Conservation (phyloP, 2,888 invertebrate species). For the Lycia hirtaria region DNA sequence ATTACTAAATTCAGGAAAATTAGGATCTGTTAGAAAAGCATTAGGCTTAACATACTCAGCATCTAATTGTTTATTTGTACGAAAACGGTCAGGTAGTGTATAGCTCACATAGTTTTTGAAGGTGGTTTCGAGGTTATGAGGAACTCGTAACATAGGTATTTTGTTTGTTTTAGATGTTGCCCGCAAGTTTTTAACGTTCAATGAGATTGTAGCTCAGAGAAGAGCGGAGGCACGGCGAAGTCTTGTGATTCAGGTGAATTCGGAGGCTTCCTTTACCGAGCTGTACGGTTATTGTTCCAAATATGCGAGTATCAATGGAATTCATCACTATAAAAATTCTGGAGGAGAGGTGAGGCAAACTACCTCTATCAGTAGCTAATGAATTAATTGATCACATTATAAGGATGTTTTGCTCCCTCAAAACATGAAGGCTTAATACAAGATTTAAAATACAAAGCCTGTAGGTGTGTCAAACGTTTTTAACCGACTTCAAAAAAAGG, state of each 20-base stretch:
- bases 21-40: slow-evolving; percentile 60
- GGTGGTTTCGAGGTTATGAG: slow-evolving; percentile 70
- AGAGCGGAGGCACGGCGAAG: slow-evolving; percentile 88
- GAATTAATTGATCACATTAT: no score
- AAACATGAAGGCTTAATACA: no score
- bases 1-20: slow-evolving; percentile 62
- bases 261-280: slow-evolving; percentile 88
- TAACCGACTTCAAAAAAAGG: no score
- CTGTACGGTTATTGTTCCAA: slow-evolving; percentile 89
- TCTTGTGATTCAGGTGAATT: slow-evolving; percentile 91
- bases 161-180: slow-evolving; percentile 29
- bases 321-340: slow-evolving; percentile 87
- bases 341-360: slow-evolving; percentile 70
- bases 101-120: slow-evolving; percentile 41
- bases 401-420: no score
- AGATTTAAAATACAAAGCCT: no score
- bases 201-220: slow-evolving; percentile 85
- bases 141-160: neutral
- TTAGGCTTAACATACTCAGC: slow-evolving; percentile 49
- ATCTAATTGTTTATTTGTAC: slow-evolving; percentile 61
- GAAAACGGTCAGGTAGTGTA: slow-evolving; percentile 68
- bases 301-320: slow-evolving; percentile 87
- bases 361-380: neutral
- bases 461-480: no score
- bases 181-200: slow-evolving; percentile 77